phyloP scores from a whole-genome alignment of 92 coral and sea anemone genomes.

The Paragorgia papillata region DNA sequence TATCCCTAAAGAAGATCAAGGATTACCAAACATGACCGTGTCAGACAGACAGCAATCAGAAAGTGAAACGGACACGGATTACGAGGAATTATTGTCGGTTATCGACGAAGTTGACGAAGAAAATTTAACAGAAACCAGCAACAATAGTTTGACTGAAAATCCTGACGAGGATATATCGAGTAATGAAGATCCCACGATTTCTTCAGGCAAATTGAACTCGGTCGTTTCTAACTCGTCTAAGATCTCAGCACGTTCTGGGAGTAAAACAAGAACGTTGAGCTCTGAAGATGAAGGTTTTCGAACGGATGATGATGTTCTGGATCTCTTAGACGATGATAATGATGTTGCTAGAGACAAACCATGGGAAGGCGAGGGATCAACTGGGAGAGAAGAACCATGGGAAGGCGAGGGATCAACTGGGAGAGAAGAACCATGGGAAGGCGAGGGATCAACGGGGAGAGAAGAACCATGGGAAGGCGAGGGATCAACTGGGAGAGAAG shows the following conservation, averaged over 20 bases:
- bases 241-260: slow-evolving; percentile 2
- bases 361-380: slow-evolving; percentile 14
- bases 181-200: background rate
- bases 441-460: no score
- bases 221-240: background rate
- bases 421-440: slow-evolving; percentile 63
- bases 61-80: slow-evolving; percentile 80
- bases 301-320: slow-evolving; percentile 98
- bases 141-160: slow-evolving; percentile 19
- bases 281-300: slow-evolving; percentile 87
- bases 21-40: slow-evolving; percentile 1
- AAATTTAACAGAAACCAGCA: slow-evolving; percentile 38
- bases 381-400: slow-evolving; percentile 16
- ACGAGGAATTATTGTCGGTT: slow-evolving; percentile 84
- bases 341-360: slow-evolving; percentile 35
- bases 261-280: slow-evolving; percentile 42
- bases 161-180: slow-evolving; percentile 22
- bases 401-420: slow-evolving; percentile 13
- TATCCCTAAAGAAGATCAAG: background rate
- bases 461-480: no score
- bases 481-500: no score
- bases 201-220: background rate
- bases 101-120: slow-evolving; percentile 95
- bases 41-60: slow-evolving; percentile 49
- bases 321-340: slow-evolving; percentile 80